These are phyloP conservation scores for Lasioglossum leucozonium DNA, from an alignment of 2,888 invertebrate genomes.

Conservation along the genomic window DNA sequence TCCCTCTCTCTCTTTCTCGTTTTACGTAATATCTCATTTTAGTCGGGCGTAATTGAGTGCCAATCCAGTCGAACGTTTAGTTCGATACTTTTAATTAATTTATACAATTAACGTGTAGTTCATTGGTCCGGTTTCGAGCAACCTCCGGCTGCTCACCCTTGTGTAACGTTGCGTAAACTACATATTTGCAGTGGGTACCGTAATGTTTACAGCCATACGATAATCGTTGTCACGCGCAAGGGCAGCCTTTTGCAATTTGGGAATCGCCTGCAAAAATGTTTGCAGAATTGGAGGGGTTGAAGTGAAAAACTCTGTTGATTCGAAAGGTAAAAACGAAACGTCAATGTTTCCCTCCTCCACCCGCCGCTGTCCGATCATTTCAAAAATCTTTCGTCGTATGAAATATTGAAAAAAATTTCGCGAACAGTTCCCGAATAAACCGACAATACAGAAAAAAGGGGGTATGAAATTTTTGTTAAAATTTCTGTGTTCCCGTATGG, in stretches of 20 bases:
- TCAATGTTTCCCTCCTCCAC: no score
- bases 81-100: not conserved
- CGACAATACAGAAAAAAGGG: no score
- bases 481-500: not conserved
- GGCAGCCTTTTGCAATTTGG: not conserved
- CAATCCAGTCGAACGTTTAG: not conserved
- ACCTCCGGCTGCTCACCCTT: not conserved
- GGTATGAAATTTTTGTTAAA: no score
- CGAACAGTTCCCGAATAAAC: no score
- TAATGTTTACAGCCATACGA: not conserved
- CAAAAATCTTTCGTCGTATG: no score
- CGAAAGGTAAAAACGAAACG: not conserved
- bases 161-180: not conserved
- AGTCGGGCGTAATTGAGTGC: not conserved
- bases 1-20: not conserved
- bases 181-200: not conserved
- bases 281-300: not conserved
- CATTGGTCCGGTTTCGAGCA: not conserved
- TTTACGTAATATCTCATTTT: not conserved
- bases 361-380: no score
- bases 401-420: no score
- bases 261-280: not conserved
- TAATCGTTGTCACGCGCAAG: not conserved
- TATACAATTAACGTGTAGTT: not conserved
- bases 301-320: not conserved